Base-by-base conservation (phyloP, 1,140 invertebrate genomes). In the Mylabris phalerata region DNA sequence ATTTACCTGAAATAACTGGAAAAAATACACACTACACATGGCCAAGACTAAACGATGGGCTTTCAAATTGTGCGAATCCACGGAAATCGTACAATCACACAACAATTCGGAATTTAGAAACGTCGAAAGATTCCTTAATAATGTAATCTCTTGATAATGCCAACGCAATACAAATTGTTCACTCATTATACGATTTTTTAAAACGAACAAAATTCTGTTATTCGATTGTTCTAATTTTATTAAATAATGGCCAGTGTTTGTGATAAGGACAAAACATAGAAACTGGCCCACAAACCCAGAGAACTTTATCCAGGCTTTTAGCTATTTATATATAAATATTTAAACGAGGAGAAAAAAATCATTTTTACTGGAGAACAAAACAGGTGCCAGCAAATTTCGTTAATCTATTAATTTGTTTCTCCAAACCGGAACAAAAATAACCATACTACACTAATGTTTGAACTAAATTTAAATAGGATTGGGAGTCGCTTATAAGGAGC, bases 11-110 rank as follows among this genome's bases (percentile, higher is more conserved):
- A 94, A 93, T 54, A 94, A 77, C 67, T 91, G 88, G 73, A 92
- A 86, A 75, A 96, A 95, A 77, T 94, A 96, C 62, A 89, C 86
- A 76, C 91, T 94, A 75, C 92, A 95, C 51, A 92, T 90, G 11
- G 91, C 93, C 39, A 96, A 78, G 48, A 96, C 88, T 40, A 96
- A 83, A 68, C 85, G 83, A 72, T 96, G 93, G 13, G 92, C 93
- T 66, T 86, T 85, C 49, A 95, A 75, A 44, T 82, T 84, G 26
- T 83, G 81, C 51, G 84, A 82, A 9, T 88, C 89, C 62, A 89
- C 89, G 27, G 91, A 92, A 27, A 96, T 77, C 10, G 92, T 94
- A 10, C 95, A 89, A 77, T 96, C 93, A 39, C 92, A 92, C 68
- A 96, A 81, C 69, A 90, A 82, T 67, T 93, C 91, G 55, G 87